These are phyloP conservation scores for Mesocentrotus franciscanus DNA, from an alignment of 53 echinoderm and acorn worm genomes.

Conservation along the genomic window DNA sequence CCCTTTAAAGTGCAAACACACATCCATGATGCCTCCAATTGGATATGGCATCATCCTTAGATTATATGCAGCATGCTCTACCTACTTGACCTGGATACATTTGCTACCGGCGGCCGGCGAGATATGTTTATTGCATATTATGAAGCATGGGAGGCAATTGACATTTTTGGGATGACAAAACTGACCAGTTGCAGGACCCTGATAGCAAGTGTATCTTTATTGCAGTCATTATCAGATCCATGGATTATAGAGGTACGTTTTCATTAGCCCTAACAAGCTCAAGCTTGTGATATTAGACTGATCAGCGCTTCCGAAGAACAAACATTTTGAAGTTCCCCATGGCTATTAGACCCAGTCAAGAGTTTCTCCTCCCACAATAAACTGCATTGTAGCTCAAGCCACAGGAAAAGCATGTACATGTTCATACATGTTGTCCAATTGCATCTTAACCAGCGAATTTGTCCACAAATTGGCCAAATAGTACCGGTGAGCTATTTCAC, in stretches of 20 bases:
- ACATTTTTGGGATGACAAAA: conserved; percentile 53
- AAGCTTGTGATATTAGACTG: too few species aligned
- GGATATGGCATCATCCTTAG: not conserved
- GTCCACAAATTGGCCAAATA: too few species aligned
- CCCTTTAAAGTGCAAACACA: not conserved
- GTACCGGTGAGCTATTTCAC: too few species aligned
- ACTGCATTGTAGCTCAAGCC: too few species aligned
- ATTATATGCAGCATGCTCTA: not conserved
- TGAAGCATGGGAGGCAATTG: conserved; percentile 41
- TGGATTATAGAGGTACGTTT: not conserved
- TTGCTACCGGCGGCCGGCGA: conserved; percentile 33
- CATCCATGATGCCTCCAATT: not conserved
- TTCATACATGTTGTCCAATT: too few species aligned
- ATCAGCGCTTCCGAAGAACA: too few species aligned
- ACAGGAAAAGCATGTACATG: too few species aligned
- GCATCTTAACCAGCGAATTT: too few species aligned
- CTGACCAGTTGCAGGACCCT: conserved; percentile 36
- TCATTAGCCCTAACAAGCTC: too few species aligned
- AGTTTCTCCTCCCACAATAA: too few species aligned
- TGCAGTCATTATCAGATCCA: not conserved
- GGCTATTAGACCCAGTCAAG: too few species aligned
- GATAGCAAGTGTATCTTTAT: conserved; percentile 7
- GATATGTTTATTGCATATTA: conserved; percentile 42
- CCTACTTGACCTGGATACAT: conserved; percentile 63
- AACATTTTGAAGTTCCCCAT: too few species aligned